Evolutionary conservation across 2,888 invertebrate genomes (phyloP).

Genomic region (Ochropacha duplaris): DNA sequence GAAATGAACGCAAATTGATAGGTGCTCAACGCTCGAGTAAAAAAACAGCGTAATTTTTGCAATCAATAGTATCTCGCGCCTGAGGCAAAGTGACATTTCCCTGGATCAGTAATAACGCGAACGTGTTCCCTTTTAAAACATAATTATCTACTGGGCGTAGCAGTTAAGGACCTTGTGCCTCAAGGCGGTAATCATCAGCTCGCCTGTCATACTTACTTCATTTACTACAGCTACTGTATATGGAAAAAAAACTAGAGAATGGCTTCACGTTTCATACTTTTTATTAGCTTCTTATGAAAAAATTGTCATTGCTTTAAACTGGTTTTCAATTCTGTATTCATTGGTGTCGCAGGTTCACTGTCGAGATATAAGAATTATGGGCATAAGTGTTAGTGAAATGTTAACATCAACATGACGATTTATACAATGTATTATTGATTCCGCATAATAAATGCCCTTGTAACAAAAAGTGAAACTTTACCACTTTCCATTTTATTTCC

Average conservation of each 20-base stretch:
- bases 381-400: background rate
- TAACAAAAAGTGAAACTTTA: background rate
- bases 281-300: background rate
- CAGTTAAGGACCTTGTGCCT: slow-evolving; percentile 31
- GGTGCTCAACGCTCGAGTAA: slow-evolving; percentile 9
- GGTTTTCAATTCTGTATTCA: background rate
- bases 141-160: slow-evolving; percentile 42
- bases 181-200: slow-evolving; percentile 48
- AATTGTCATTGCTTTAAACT: background rate
- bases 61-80: slow-evolving; percentile 32
- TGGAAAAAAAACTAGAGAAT: background rate
- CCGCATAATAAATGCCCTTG: background rate
- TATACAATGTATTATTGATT: background rate
- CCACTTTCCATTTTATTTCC: background rate
- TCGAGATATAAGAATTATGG: background rate
- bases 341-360: background rate
- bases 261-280: background rate
- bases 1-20: slow-evolving; percentile 5
- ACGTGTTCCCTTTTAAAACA: slow-evolving; percentile 36
- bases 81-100: slow-evolving; percentile 45
- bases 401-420: background rate
- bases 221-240: slow-evolving; percentile 35
- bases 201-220: slow-evolving; percentile 34
- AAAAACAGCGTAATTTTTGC: background rate
- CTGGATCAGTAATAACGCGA: slow-evolving; percentile 21